These are phyloP conservation scores for Cheirogaleus medius DNA, from an alignment of 2,113 vertebrate genomes.

Conservation along the genomic window DNA sequence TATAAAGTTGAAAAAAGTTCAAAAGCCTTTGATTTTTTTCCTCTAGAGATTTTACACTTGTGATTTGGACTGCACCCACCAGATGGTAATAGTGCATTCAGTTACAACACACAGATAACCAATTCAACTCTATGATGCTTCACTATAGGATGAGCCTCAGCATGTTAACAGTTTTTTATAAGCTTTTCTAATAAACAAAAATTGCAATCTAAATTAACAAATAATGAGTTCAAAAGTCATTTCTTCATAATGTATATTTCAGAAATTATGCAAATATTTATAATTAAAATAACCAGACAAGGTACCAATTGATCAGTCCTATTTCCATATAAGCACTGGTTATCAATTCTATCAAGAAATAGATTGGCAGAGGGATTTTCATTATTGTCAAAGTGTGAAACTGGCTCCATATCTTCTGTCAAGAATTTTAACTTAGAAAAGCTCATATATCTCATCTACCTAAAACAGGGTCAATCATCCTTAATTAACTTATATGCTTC, in stretches of 20 bases:
- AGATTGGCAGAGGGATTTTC: not conserved
- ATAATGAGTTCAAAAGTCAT: not conserved
- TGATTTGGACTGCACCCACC: not conserved
- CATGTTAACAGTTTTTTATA: not conserved
- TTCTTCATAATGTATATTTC: not conserved
- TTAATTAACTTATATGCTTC: conserved; percentile 73
- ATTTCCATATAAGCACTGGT: not conserved
- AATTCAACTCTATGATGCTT: not conserved
- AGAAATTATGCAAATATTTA: not conserved
- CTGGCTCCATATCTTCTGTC: not conserved
- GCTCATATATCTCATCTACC: conserved; percentile 20
- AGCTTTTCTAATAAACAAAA: not conserved
- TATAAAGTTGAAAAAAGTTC: not conserved
- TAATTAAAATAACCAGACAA: not conserved
- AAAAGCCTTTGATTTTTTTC: not conserved
- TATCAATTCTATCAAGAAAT: not conserved
- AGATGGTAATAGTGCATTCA: not conserved
- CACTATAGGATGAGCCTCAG: not conserved
- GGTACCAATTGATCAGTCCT: not conserved
- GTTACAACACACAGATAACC: not conserved
- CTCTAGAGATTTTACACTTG: not conserved
- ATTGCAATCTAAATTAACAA: not conserved
- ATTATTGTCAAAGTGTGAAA: not conserved
- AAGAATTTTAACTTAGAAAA: conserved; percentile 24
- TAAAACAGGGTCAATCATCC: conserved; percentile 66